phyloP scores from a whole-genome alignment of 2,113 vertebrate species.

The Opisthocomus hoazin region DNA sequence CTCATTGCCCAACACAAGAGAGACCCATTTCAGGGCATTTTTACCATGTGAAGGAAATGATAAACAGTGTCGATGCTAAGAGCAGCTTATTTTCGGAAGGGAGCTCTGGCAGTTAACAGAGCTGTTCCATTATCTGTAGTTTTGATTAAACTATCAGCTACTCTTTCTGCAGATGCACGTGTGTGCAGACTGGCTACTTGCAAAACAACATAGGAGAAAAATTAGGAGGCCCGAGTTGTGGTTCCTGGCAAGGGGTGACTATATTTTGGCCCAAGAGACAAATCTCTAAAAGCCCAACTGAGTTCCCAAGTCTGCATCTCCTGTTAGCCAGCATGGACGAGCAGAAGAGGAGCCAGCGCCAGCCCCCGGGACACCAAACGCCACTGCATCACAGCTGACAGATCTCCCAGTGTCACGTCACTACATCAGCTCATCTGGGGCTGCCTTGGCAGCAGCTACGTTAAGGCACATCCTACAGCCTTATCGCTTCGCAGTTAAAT shows the following conservation, averaged over 20 bases:
- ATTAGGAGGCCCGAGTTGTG: fast-evolving
- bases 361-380: not conserved
- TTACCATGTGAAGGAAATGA: not conserved
- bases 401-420: not conserved
- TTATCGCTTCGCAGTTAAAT: not conserved
- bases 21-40: not conserved
- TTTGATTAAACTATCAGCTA: not conserved
- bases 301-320: not conserved
- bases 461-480: not conserved
- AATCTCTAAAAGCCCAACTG: not conserved
- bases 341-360: not conserved
- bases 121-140: not conserved
- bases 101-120: not conserved
- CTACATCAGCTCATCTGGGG: fast-evolving
- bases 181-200: not conserved
- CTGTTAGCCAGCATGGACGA: fast-evolving
- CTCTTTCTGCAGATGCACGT: fast-evolving
- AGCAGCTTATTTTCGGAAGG: not conserved
- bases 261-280: not conserved
- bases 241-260: not conserved
- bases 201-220: not conserved
- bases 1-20: not conserved
- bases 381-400: fast-evolving
- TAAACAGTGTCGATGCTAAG: not conserved
- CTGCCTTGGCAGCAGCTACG: not conserved